Evolutionary conservation across 2,797 vertebrate genomes (phyloP).

Genomic region (Mus caroli): DNA sequence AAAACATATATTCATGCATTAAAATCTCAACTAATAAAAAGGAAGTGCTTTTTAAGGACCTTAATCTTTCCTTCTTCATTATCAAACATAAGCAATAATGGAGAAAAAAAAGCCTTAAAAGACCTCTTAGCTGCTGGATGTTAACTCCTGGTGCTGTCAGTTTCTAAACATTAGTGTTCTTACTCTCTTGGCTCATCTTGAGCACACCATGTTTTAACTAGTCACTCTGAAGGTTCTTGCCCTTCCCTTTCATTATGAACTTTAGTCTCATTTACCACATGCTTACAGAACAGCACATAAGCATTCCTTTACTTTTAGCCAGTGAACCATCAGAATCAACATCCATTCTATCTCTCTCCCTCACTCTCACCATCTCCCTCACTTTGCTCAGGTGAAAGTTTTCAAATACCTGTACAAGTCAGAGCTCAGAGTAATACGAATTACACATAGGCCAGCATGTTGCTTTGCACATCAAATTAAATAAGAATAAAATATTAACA

Average conservation of each 20-base stretch:
- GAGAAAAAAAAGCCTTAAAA: neutral
- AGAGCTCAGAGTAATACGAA: slow-evolving; percentile 19
- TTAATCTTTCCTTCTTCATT: slow-evolving; percentile 4
- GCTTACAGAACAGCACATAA: neutral
- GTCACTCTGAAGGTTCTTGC: neutral
- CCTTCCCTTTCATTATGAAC: neutral
- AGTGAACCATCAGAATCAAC: neutral
- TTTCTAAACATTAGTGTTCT: neutral
- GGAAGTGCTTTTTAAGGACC: neutral
- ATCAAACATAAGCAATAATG: neutral
- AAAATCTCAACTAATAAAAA: neutral
- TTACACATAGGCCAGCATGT: neutral
- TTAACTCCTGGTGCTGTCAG: neutral
- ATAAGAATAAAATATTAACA: slow-evolving; percentile 16
- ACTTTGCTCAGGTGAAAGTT: neutral
- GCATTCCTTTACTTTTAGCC: neutral
- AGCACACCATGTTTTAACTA: neutral
- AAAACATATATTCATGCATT: neutral
- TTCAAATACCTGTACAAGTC: neutral
- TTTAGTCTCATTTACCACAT: neutral
- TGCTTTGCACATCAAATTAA: slow-evolving; percentile 24
- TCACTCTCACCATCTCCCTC: neutral
- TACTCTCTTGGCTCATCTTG: neutral
- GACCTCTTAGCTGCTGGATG: neutral
- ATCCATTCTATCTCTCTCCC: neutral